These are phyloP conservation scores for Trichopoda pennipes DNA, from an alignment of 2,888 invertebrate species.

Conservation along the genomic window DNA sequence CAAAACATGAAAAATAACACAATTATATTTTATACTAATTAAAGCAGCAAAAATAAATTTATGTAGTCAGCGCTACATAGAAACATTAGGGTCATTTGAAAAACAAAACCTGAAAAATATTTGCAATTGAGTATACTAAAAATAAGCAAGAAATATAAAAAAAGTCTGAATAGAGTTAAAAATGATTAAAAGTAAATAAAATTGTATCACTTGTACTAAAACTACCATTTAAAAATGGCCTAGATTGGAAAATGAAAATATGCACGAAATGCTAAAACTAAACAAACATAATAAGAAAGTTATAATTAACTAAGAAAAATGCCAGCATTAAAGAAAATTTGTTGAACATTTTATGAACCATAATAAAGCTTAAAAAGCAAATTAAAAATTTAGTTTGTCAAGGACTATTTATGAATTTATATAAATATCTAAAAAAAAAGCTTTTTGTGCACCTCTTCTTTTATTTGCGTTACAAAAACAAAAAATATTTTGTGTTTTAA, in stretches of 20 bases:
- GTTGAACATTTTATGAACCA: no score
- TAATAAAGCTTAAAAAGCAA: no score
- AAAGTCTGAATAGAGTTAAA: conserved; percentile 14
- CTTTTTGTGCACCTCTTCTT: no score
- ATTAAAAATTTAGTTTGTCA: no score
- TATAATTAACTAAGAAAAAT: no score
- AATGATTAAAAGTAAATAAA: conserved; percentile 32
- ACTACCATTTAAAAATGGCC: conserved; percentile 48
- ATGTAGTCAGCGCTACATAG: conserved; percentile 37
- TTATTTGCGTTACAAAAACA: no score
- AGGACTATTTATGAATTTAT: no score
- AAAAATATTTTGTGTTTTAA: no score
- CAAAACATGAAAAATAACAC: conserved; percentile 6
- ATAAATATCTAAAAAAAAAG: no score
- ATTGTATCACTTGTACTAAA: conserved; percentile 29
- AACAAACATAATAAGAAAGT: neutral
- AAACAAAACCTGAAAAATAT: conserved; percentile 33
- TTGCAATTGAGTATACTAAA: conserved; percentile 13
- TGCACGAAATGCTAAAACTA: conserved; percentile 23
- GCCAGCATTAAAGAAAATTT: no score
- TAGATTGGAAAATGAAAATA: conserved; percentile 43
- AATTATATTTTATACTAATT: conserved; percentile 50
- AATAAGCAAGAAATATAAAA: conserved; percentile 4
- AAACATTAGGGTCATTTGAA: neutral
- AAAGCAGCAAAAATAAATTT: conserved; percentile 64